Conservation (phyloP, 2,888 invertebrate genomes). For the Heliconius ismenius region DNA sequence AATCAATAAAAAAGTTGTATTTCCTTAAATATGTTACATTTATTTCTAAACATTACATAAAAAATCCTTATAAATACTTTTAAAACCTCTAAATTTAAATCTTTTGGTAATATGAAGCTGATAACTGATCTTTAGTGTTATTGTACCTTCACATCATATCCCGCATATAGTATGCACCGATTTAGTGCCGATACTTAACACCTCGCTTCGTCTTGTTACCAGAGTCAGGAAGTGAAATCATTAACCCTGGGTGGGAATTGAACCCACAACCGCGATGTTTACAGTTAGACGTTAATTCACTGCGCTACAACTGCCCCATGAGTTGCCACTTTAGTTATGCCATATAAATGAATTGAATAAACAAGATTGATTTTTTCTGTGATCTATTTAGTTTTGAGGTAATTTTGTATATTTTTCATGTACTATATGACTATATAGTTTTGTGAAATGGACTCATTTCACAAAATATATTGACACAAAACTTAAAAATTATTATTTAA, state of each 20-base stretch:
- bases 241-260: not conserved
- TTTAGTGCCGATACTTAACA: not conserved
- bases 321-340: not conserved
- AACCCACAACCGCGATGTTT: not conserved
- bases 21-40: constrained; percentile 49
- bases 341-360: not conserved
- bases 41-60: constrained; percentile 64
- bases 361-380: not conserved
- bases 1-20: constrained; percentile 39
- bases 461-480: not conserved
- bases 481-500: not conserved
- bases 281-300: not conserved
- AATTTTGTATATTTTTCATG: not conserved
- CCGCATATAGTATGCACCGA: not conserved
- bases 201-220: not conserved
- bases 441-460: not conserved
- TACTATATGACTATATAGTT: not conserved
- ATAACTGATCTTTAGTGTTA: not conserved
- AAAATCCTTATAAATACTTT: constrained; percentile 53
- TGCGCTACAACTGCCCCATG: not conserved
- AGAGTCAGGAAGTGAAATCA: not conserved
- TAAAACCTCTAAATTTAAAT: constrained; percentile 8
- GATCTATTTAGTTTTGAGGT: not conserved
- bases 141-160: not conserved
- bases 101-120: constrained; percentile 19